Base-by-base conservation (phyloP, 2,797 vertebrate species). In the Typhlichthys eigenmanni region DNA sequence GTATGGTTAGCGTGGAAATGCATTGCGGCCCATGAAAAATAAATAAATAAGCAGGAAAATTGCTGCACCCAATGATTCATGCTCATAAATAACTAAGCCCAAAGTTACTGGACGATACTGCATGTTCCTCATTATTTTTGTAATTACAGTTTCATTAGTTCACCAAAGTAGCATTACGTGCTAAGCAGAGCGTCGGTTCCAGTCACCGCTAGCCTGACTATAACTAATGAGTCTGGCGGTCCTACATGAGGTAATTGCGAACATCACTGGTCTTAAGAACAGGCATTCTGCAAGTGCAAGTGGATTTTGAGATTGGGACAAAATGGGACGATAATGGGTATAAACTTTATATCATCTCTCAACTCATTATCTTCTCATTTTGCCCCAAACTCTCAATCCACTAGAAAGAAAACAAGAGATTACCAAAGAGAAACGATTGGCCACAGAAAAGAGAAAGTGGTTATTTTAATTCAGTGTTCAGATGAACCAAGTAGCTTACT, bases 111-210 rank as follows among this genome's bases (percentile, higher is more conserved):
- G 82, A 82, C 55, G 29, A 79, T 62, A 52, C 69, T 59, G 67
- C 71, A 46, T 78, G 60, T 65, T 80, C 69, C 81, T 87, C 84
- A 87, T 90, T 87, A 87, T 87, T 85, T 87, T 81, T 83, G 70
- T 84, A 84, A 88, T 89, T 87, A 86, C 70, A 74, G 34, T 88
- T 86, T 85, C 84, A 88, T 89, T 88, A 83, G 78, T 71, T 82
- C 72, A 77, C 79, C 77, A 83, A 82, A 85, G 76, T 76, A 8
- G 71, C 81, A 85, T 86, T 80, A 84, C 56, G 54, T 68, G 82
- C 74, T 49, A 66, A 57, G 75, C 82, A 70, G 79, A 83, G 78
- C 82, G 68, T 76, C 71, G 74, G 80, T 75, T 80, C 71, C 62
- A 62, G 59, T 74, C 57, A 10, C 59, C 5, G 53, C 74, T 10